Conservation (phyloP, 1,140 invertebrate genomes). For the Bombus waltoni region DNA sequence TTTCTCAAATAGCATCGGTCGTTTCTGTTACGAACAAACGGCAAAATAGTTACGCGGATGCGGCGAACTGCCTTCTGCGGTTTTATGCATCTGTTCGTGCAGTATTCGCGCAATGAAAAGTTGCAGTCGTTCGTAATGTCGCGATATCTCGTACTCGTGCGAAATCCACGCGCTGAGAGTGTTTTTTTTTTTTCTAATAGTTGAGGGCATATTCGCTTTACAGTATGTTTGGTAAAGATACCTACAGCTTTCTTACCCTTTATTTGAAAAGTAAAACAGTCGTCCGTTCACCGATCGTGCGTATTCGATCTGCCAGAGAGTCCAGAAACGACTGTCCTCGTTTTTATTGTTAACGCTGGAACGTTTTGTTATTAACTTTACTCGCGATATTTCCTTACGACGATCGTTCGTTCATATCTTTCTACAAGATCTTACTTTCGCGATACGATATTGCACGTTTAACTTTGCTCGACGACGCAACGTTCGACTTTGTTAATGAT, state of each 20-base stretch:
- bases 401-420: too few species aligned
- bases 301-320: too few species aligned
- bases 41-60: slow-evolving; percentile 22
- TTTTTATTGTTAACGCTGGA: too few species aligned
- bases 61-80: slow-evolving; percentile 26
- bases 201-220: background rate
- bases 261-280: too few species aligned
- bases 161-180: background rate
- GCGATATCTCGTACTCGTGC: background rate
- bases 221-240: background rate
- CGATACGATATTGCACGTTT: too few species aligned
- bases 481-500: background rate
- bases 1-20: background rate
- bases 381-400: too few species aligned
- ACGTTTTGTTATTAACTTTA: too few species aligned
- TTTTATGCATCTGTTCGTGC: slow-evolving; percentile 30
- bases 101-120: slow-evolving; percentile 37
- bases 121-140: slow-evolving; percentile 15
- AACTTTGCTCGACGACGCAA: background rate
- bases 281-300: too few species aligned
- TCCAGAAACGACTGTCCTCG: too few species aligned
- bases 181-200: background rate
- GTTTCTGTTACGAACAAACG: slow-evolving; percentile 8
- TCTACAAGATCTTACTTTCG: too few species aligned
- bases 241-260: too few species aligned